phyloP scores from a whole-genome alignment of 2,888 invertebrate species.

The Prostheceraeus crozeri region DNA sequence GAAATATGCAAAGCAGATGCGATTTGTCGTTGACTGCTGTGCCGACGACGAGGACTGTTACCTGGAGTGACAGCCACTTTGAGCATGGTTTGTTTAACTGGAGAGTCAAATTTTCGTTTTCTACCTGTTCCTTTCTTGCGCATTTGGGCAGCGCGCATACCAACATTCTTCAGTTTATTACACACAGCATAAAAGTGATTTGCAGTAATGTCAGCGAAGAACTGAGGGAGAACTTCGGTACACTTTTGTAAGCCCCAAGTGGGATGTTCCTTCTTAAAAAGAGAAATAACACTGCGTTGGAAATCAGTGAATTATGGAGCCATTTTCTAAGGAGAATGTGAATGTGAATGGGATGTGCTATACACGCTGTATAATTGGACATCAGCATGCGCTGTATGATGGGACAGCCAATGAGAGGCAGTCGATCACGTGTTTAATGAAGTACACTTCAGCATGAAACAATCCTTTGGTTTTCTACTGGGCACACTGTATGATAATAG shows the following conservation, averaged over 20 bases:
- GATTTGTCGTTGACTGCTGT: slow-evolving; percentile 33
- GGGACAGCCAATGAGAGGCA: no score
- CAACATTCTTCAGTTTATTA: slow-evolving; percentile 31
- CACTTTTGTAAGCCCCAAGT: slow-evolving; percentile 27
- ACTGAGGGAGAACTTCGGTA: slow-evolving; percentile 23
- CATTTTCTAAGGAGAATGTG: no score
- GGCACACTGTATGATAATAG: no score
- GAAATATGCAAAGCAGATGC: slow-evolving; percentile 26
- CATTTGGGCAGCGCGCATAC: slow-evolving; percentile 27
- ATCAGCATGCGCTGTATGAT: no score
- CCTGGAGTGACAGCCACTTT: slow-evolving; percentile 27
- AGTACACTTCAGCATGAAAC: no score
- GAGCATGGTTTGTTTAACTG: slow-evolving; percentile 30
- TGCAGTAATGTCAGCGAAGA: slow-evolving; percentile 30
- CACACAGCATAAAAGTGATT: slow-evolving; percentile 33
- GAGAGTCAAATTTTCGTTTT: slow-evolving; percentile 26
- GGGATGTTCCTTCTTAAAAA: slow-evolving; percentile 30
- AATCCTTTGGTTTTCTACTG: no score
- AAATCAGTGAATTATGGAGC: slow-evolving; percentile 32
- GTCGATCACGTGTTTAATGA: no score
- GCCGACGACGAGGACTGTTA: slow-evolving; percentile 29
- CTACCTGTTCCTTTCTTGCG: slow-evolving; percentile 30
- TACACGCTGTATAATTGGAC: no score
- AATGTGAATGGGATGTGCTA: no score
- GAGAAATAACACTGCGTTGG: slow-evolving; percentile 30